Percentiles rank a stretch among this genome's conserved stretches.
Evolutionary conservation across 1,140 invertebrate species (phyloP).

Genomic region (Euschistus heros): DNA sequence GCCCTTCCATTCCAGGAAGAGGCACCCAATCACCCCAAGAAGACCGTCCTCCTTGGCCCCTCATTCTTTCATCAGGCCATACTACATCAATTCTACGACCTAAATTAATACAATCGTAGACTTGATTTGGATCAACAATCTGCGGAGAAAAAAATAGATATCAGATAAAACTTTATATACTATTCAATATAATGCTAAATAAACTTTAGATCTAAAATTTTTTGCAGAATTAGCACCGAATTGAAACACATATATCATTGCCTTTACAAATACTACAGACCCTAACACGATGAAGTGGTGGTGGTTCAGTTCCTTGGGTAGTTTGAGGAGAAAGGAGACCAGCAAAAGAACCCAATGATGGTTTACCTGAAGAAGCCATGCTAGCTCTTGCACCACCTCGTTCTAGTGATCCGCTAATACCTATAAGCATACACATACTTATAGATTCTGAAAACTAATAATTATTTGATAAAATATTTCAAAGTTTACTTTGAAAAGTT

Average conservation of each 20-base stretch:
- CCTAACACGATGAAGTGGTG: slow-evolving; percentile 45
- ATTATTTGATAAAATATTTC: too few species aligned
- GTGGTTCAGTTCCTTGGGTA: slow-evolving; percentile 36
- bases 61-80: slow-evolving; percentile 83
- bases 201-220: too few species aligned
- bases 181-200: too few species aligned
- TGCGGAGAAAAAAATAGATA: slow-evolving; percentile 31
- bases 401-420: slow-evolving; percentile 40
- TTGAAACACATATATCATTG: too few species aligned
- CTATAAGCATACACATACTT: slow-evolving; percentile 18
- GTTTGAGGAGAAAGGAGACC: slow-evolving; percentile 44
- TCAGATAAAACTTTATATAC: too few species aligned
- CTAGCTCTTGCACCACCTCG: slow-evolving; percentile 63
- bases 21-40: slow-evolving; percentile 85
- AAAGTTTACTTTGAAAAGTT: too few species aligned
- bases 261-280: slow-evolving; percentile 35
- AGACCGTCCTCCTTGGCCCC: slow-evolving; percentile 68
- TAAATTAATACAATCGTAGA: slow-evolving; percentile 83
- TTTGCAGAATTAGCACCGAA: too few species aligned
- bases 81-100: slow-evolving; percentile 78
- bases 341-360: slow-evolving; percentile 67
- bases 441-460: too few species aligned
- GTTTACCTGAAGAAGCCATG: slow-evolving; percentile 66
- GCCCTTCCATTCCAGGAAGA: slow-evolving; percentile 79
- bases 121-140: slow-evolving; percentile 64